Percentiles rank a stretch among this genome's conserved stretches.
phyloP scores from a whole-genome alignment of 2,113 vertebrate genomes.

The Dunckerocampus dactyliophorus region DNA sequence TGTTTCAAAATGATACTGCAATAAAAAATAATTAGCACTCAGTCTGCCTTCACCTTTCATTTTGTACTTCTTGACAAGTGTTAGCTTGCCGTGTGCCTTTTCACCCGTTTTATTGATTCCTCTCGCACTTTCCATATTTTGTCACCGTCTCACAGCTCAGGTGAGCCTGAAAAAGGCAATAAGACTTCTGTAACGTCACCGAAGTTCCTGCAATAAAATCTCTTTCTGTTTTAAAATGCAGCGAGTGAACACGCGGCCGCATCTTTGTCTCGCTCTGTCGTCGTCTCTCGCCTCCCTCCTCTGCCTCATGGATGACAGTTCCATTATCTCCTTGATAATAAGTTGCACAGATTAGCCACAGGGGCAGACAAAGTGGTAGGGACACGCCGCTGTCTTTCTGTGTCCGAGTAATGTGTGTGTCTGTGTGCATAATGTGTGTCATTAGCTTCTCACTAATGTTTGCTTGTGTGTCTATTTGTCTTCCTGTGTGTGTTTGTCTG shows the following conservation, averaged over 20 bases:
- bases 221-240: slow-evolving; percentile 40
- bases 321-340: slow-evolving; percentile 57
- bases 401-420: not conserved
- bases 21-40: slow-evolving; percentile 22
- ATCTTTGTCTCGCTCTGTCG: not conserved
- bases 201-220: slow-evolving; percentile 23
- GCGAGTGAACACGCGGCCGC: slow-evolving; percentile 15
- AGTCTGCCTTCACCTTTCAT: not conserved
- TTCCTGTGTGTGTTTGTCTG: not conserved
- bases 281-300: slow-evolving; percentile 11
- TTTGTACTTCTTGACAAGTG: no score
- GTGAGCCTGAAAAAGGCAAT: slow-evolving; percentile 13
- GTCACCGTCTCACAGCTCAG: slow-evolving; percentile 14
- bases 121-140: slow-evolving; percentile 8
- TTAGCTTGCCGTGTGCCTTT: not conserved
- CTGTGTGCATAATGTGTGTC: slow-evolving; percentile 7
- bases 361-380: slow-evolving; percentile 28
- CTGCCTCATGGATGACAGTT: slow-evolving; percentile 48
- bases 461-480: slow-evolving; percentile 15
- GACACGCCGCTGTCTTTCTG: slow-evolving; percentile 13
- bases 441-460: slow-evolving; percentile 9
- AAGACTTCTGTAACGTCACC: slow-evolving; percentile 33
- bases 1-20: slow-evolving; percentile 17
- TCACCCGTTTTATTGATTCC: slow-evolving; percentile 45
- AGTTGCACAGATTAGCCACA: slow-evolving; percentile 46